A percentile compares a stretch with the other conserved stretches of the same genome.
Evolutionary conservation across 1,140 invertebrate species (phyloP).

Genomic region (Tachypleus tridentatus): DNA sequence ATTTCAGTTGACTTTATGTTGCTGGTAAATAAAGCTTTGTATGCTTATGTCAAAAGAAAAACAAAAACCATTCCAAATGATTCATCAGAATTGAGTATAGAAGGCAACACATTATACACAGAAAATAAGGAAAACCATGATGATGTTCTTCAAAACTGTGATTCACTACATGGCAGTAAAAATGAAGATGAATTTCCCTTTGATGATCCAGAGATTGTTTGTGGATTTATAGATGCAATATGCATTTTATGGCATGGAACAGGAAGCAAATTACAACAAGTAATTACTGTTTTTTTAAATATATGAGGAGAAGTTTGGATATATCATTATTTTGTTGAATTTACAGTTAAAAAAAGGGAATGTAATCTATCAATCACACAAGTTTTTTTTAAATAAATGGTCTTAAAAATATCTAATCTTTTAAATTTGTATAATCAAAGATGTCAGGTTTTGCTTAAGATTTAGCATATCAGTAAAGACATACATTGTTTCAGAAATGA

Average conservation of each 20-base stretch:
- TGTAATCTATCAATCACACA: too few relatives aligned
- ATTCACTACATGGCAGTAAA: not conserved
- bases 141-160: not conserved
- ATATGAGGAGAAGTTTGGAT: too few relatives aligned
- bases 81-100: slow-evolving; percentile 1
- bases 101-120: not conserved
- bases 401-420: too few relatives aligned
- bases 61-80: slow-evolving; percentile 1
- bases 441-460: too few relatives aligned
- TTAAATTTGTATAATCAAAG: too few relatives aligned
- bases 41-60: slow-evolving; percentile 1
- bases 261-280: too few relatives aligned
- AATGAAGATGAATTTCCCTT: slow-evolving; percentile 2
- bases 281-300: too few relatives aligned
- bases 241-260: not conserved
- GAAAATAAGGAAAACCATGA: not conserved
- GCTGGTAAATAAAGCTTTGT: not conserved
- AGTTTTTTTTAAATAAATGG: too few relatives aligned
- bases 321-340: too few relatives aligned
- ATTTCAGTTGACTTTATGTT: not conserved
- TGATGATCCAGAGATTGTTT: slow-evolving; percentile 5
- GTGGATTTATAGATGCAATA: slow-evolving; percentile 5
- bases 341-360: too few relatives aligned
- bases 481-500: too few relatives aligned
- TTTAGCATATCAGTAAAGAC: too few relatives aligned